These are phyloP conservation scores for Brachynemurus nebulosus DNA, from an alignment of 2,888 invertebrate species.

Conservation along the genomic window DNA sequence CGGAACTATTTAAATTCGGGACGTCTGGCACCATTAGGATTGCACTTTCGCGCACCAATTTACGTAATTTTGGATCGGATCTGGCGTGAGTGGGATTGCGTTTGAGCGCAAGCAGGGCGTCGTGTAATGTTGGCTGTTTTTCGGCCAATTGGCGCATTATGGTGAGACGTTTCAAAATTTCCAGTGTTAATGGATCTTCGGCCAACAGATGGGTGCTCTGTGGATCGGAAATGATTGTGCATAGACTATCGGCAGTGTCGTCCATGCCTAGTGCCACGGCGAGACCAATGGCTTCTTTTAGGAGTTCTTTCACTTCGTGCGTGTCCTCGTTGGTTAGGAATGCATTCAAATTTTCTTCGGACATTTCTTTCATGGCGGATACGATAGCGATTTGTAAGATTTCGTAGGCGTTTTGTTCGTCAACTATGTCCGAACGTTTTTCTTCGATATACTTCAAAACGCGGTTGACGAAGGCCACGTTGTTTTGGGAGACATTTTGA, in stretches of 20 bases:
- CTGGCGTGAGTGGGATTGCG: constrained; percentile 52
- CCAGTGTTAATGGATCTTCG: constrained; percentile 43
- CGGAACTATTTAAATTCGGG: constrained; percentile 42
- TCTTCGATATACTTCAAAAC: constrained; percentile 38
- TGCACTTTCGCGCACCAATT: constrained; percentile 58
- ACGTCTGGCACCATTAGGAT: constrained; percentile 53
- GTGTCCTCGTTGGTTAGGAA: constrained; percentile 31
- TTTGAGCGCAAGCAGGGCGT: constrained; percentile 46
- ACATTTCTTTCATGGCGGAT: constrained; percentile 45
- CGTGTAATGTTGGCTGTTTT: constrained; percentile 44
- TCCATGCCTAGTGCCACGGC: constrained; percentile 55
- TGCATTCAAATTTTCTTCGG: constrained; percentile 41
- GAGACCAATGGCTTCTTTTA: constrained; percentile 51
- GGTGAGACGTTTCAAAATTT: constrained; percentile 52
- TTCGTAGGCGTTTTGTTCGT: constrained; percentile 50
- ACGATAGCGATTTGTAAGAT: constrained; percentile 53
- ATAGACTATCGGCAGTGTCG: constrained; percentile 42
- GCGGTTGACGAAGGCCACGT: constrained; percentile 43
- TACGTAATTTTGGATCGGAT: constrained; percentile 52
- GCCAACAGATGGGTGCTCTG: constrained; percentile 40
- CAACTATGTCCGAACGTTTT: constrained; percentile 39
- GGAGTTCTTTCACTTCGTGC: constrained; percentile 29
- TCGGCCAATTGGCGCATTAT: constrained; percentile 59
- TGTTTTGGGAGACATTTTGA: constrained; percentile 46
- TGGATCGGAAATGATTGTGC: constrained; percentile 39